Percentiles rank a stretch among this genome's conserved stretches.
phyloP scores from a whole-genome alignment of 2,113 vertebrate species.

The Aplodontia rufa region DNA sequence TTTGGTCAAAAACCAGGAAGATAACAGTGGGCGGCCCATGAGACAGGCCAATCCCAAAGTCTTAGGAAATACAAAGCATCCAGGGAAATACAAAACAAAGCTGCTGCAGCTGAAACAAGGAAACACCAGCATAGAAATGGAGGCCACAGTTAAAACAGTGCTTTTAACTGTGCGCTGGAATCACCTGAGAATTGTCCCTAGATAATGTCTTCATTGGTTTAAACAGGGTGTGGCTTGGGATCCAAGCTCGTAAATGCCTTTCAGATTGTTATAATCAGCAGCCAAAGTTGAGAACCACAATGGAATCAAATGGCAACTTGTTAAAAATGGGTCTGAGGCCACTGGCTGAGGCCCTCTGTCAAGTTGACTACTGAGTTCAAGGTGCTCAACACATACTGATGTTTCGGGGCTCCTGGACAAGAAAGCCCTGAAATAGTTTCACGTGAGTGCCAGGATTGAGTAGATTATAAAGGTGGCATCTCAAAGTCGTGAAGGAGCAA shows the following conservation, averaged over 20 bases:
- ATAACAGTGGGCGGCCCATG: fast-evolving
- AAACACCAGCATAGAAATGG: background rate
- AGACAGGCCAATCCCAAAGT: background rate
- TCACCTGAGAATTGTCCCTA: background rate
- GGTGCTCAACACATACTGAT: background rate
- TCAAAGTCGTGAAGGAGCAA: background rate
- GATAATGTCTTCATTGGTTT: background rate
- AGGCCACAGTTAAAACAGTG: background rate
- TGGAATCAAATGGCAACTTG: background rate
- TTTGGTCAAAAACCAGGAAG: background rate
- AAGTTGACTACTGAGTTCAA: background rate
- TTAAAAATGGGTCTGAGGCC: background rate
- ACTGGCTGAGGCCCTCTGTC: background rate
- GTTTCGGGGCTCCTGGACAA: background rate
- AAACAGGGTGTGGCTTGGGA: background rate
- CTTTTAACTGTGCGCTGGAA: background rate
- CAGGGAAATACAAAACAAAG: background rate
- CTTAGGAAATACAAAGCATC: background rate
- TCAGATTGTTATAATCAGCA: background rate
- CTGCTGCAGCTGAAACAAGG: background rate
- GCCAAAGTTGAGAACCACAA: background rate
- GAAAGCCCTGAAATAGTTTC: background rate
- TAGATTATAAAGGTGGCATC: background rate
- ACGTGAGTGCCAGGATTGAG: background rate
- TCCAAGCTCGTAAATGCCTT: background rate